These are phyloP conservation scores for Mormyrus hasselquistii DNA, from an alignment of 2,797 vertebrate species.

Conservation along the genomic window DNA sequence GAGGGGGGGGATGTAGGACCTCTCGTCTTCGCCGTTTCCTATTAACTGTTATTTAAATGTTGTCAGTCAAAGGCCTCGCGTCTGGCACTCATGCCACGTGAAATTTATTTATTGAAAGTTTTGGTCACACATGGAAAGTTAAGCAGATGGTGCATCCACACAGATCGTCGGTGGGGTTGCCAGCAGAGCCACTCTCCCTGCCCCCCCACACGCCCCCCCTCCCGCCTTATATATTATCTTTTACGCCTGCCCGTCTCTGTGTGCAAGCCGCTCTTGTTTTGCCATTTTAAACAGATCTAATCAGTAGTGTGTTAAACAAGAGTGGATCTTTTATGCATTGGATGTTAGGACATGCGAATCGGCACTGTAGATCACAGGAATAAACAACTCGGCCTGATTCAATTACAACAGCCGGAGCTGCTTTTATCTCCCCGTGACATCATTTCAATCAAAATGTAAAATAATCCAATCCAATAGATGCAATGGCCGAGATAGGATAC, in stretches of 20 bases:
- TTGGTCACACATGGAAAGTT: constrained; percentile 84
- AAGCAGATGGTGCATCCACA: constrained; percentile 75
- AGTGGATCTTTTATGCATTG: constrained; percentile 90
- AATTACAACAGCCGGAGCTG: constrained; percentile 84
- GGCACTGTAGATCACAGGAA: constrained; percentile 84
- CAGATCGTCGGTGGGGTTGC: constrained; percentile 19
- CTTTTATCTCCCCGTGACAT: constrained; percentile 95
- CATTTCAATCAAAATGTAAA: constrained; percentile 99
- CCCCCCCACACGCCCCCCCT: constrained; percentile 35
- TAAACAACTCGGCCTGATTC: constrained; percentile 94
- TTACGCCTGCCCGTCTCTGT: constrained; percentile 65
- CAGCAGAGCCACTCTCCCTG: constrained; percentile 17
- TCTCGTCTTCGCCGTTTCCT: constrained; percentile 43
- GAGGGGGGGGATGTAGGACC: constrained; percentile 32
- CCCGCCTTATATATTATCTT: constrained; percentile 68
- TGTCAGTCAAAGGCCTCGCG: constrained; percentile 65
- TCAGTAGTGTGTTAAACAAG: constrained; percentile 88
- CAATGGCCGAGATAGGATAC: constrained; percentile 88
- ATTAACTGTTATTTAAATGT: constrained; percentile 67
- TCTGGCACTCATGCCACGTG: constrained; percentile 58
- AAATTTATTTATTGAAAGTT: constrained; percentile 82
- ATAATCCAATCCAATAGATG: constrained; percentile 96
- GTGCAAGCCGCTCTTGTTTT: constrained; percentile 66
- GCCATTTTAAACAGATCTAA: constrained; percentile 84
- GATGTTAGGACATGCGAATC: constrained; percentile 84